phyloP scores from a whole-genome alignment of 2,113 vertebrate genomes.

The Coracopsis vasa region DNA sequence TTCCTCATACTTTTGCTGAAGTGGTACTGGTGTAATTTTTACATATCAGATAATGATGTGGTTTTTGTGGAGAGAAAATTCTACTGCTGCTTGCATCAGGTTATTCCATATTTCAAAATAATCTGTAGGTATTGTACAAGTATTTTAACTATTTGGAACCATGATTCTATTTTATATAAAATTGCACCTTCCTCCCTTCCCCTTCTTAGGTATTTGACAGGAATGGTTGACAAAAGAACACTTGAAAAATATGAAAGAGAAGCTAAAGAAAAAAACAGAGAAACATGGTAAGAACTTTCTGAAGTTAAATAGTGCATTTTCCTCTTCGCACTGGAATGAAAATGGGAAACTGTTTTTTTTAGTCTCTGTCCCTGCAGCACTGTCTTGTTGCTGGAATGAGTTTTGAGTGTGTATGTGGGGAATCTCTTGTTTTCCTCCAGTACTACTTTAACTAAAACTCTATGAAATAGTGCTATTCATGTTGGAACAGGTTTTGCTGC shows the following conservation, averaged over 20 bases:
- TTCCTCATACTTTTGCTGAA: neutral
- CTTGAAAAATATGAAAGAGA: constrained; percentile 99
- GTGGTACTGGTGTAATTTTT: neutral
- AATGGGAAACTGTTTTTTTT: neutral
- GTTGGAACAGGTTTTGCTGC: neutral
- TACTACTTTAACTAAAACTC: neutral
- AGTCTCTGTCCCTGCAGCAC: neutral
- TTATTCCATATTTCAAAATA: neutral
- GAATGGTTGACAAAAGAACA: constrained; percentile 99
- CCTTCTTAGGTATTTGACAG: constrained; percentile 90
- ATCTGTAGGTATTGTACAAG: neutral
- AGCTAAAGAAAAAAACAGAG: constrained; percentile 99
- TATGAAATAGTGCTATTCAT: rapidly evolving
- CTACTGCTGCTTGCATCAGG: neutral
- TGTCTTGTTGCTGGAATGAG: neutral
- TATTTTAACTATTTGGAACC: neutral
- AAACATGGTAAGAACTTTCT: constrained; percentile 87
- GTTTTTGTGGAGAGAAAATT: neutral
- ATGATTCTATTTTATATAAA: neutral
- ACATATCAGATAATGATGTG: neutral
- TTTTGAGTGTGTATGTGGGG: neutral
- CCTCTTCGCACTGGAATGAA: neutral
- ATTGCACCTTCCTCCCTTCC: neutral
- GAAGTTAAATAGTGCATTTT: neutral
- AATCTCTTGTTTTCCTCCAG: neutral